Evolutionary conservation across 2,797 vertebrate species (phyloP).

Genomic region (Allobates femoralis): DNA sequence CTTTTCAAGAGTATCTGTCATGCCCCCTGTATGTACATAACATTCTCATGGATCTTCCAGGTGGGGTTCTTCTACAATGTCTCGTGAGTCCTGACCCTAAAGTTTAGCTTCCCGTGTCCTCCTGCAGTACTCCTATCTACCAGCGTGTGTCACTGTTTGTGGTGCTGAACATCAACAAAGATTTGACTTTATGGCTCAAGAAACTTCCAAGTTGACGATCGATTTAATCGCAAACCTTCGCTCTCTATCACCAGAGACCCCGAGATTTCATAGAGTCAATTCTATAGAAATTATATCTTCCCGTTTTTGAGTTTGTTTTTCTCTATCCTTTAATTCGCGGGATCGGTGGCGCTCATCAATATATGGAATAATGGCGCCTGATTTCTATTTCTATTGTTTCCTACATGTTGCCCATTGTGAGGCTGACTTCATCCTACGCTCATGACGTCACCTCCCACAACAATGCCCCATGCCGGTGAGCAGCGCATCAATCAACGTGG

Average conservation of each 20-base stretch:
- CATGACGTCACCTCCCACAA: background rate
- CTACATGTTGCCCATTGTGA: background rate
- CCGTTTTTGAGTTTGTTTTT: background rate
- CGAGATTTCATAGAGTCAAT: too few species aligned
- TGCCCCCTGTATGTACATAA: too few species aligned
- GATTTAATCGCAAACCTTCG: background rate
- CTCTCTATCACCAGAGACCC: too few species aligned
- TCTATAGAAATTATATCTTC: background rate
- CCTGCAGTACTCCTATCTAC: background rate
- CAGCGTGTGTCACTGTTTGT: constrained; percentile 3
- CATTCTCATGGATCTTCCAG: too few species aligned
- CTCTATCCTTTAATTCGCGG: background rate
- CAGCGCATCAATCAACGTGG: background rate
- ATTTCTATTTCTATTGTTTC: background rate
- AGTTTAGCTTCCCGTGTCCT: background rate
- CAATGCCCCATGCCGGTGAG: background rate
- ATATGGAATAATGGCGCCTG: background rate
- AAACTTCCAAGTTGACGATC: background rate
- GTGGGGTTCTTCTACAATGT: too few species aligned
- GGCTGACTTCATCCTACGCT: too few species aligned
- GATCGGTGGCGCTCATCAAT: background rate
- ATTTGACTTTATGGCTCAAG: background rate
- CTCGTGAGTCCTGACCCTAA: background rate
- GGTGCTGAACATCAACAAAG: background rate
- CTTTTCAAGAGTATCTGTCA: background rate